Base-by-base conservation (phyloP, 2,113 vertebrate genomes). In the Tor tambroides region DNA sequence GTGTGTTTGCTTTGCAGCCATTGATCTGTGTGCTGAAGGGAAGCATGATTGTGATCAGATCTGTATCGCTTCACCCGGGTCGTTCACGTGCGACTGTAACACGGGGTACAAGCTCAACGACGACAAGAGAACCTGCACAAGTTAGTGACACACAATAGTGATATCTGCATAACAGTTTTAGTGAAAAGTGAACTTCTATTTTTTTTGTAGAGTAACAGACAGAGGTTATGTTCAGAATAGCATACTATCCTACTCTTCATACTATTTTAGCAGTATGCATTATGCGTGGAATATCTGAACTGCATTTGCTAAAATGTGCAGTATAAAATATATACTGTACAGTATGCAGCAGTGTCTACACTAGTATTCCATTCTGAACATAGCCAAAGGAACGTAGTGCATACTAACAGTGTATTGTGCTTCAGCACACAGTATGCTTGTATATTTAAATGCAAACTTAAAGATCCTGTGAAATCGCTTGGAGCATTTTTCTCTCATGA, bases 31-130 rank as follows among this genome's bases (percentile, higher is more conserved):
- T n/a, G 91, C 93, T 0, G 94, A 95, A 0, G 95, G 94, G 28
- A 95, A 95, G 2, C 96, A 97, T 0, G 94, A 95, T 91, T 99
- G 97, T 38, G 95, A 97, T 77, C 97, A 98, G 79, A 93, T 95
- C 79, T 98, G 97, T 0, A 1, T 97, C 89, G 96, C 94, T 6
- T 32, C 94, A 9, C 95, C 85, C 0, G 96, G 96, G 0, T 94
- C 95, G 0, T 97, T 95, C 92, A 92, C 72, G 8, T 98, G 97
- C 80, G 94, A 80, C 89, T 97, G 97, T 89, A 92, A 76, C 0
- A 30, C 89, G 0, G 97, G 97, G 5, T 98, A 95, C 93, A 91
- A 89, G 32, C 96, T 97, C 86, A 96, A 95, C 91, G 90, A 94
- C 38, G 96, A 96, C 91, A 94, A 94, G 90, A 95, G 89, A 91